These are phyloP conservation scores for Monopis laevigella DNA, from an alignment of 2,888 invertebrate species.

Conservation along the genomic window DNA sequence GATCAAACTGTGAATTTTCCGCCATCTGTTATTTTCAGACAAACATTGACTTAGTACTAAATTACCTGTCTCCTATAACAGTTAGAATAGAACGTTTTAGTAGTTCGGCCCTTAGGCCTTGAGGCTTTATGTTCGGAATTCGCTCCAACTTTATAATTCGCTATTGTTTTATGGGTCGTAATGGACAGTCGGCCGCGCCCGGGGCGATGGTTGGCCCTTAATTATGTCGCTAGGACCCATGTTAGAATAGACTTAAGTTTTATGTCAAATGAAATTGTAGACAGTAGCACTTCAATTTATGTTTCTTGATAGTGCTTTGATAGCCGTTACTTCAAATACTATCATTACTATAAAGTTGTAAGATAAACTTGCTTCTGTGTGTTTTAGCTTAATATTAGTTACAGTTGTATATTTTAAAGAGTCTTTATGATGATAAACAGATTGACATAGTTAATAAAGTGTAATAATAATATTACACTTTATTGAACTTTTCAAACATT, in stretches of 20 bases:
- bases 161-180: constrained; percentile 40
- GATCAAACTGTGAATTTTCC: constrained; percentile 37
- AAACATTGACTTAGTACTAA: constrained; percentile 38
- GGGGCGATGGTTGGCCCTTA: constrained; percentile 11
- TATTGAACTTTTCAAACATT: no score
- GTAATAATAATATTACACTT: no score
- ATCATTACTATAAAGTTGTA: not conserved
- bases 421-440: not conserved
- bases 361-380: not conserved
- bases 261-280: constrained; percentile 5
- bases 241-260: constrained; percentile 8
- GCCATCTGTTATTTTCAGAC: constrained; percentile 36
- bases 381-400: no score
- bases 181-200: constrained; percentile 29
- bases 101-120: constrained; percentile 24
- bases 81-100: constrained; percentile 9
- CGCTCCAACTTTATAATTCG: constrained; percentile 41
- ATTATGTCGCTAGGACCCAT: constrained; percentile 5
- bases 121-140: constrained; percentile 33
- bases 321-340: not conserved
- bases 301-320: constrained; percentile 1
- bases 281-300: constrained; percentile 10
- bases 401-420: not conserved
- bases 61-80: constrained; percentile 8
- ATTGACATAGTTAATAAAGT: not conserved